These are phyloP conservation scores for Fabriciana adippe DNA, from an alignment of 2,888 invertebrate species.

Conservation along the genomic window DNA sequence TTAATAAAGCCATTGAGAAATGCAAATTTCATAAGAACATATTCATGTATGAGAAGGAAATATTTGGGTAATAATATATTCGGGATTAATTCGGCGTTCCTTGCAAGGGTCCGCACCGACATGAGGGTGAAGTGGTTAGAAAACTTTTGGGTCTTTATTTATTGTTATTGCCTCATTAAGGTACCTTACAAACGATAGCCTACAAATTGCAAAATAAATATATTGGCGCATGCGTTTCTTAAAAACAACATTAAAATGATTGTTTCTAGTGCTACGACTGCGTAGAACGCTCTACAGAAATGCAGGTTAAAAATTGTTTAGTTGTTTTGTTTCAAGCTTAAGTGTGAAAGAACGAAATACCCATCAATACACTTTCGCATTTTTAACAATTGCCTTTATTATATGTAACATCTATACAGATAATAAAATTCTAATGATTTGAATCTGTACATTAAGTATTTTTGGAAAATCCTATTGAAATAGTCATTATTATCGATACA, in stretches of 20 bases:
- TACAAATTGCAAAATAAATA: constrained; percentile 81
- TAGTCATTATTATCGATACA: no score
- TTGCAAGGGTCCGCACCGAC: constrained; percentile 68
- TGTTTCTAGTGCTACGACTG: constrained; percentile 1
- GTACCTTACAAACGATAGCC: constrained; percentile 78
- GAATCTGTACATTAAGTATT: no score
- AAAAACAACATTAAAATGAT: background rate
- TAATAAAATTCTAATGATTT: no score
- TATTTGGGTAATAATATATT: constrained; percentile 53
- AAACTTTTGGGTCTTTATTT: constrained; percentile 82
- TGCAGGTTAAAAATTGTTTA: background rate
- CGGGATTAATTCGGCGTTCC: constrained; percentile 70
- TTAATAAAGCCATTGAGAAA: constrained; percentile 33
- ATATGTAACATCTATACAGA: no score
- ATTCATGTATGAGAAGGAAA: constrained; percentile 36
- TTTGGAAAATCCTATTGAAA: no score
- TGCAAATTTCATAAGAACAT: constrained; percentile 36
- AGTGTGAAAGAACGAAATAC: no score
- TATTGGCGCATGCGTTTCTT: constrained; percentile 42
- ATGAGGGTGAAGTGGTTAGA: constrained; percentile 69
- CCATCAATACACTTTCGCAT: no score
- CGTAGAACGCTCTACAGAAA: constrained; percentile 10
- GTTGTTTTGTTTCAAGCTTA: background rate
- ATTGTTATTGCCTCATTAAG: constrained; percentile 82
- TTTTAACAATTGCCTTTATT: no score